Evolutionary conservation across 2,113 vertebrate species (phyloP).

Genomic region (Ascaphus truei): DNA sequence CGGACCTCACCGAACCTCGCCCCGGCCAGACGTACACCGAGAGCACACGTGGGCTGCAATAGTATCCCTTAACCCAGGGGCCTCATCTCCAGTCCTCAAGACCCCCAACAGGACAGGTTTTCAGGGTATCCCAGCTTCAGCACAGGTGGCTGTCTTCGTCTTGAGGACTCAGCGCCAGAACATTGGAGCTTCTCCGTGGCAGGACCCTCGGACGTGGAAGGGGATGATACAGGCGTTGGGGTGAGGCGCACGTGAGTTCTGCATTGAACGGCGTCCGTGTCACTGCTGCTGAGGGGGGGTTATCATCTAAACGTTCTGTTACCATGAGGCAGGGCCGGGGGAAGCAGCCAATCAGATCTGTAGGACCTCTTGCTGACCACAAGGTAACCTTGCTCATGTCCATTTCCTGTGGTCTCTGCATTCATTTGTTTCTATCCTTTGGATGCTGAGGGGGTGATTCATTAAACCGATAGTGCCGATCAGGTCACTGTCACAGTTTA

Average conservation of each 20-base stretch:
- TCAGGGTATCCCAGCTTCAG: too few species aligned
- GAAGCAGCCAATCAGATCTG: constrained; percentile 13
- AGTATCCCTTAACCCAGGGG: too few species aligned
- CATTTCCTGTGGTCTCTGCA: background rate
- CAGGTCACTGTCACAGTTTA: too few species aligned
- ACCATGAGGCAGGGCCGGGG: background rate
- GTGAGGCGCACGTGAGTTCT: background rate
- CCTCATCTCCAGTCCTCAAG: too few species aligned
- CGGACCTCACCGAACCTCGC: constrained; percentile 26
- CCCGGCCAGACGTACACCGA: too few species aligned
- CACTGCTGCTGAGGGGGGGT: background rate
- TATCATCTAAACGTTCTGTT: background rate
- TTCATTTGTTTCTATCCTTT: background rate
- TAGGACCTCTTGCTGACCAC: background rate
- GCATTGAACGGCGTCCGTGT: background rate
- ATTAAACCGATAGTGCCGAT: too few species aligned
- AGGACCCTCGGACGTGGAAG: constrained; percentile 6
- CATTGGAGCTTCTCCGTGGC: background rate
- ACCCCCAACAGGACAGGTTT: too few species aligned
- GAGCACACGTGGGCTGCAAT: too few species aligned
- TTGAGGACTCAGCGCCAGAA: background rate
- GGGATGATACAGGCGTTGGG: background rate
- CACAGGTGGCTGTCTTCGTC: too few species aligned
- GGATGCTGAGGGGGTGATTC: background rate
- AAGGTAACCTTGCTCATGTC: background rate